Conservation (phyloP, 2,113 vertebrate genomes). For the Hippocampus comes region DNA sequence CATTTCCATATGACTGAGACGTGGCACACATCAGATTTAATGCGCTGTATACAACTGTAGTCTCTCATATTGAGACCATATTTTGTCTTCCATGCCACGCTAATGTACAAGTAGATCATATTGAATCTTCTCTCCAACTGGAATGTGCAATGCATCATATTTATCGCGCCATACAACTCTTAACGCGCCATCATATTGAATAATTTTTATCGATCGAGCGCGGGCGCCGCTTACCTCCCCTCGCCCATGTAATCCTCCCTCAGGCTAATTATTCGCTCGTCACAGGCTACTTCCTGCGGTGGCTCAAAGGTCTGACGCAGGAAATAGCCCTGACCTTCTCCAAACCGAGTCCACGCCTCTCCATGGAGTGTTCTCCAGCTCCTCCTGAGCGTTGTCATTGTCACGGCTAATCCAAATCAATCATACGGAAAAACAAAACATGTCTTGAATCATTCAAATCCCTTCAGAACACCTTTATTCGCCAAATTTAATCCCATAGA, state of each 20-base stretch:
- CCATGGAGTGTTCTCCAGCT: neutral
- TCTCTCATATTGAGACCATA: no score
- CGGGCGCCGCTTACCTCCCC: no score
- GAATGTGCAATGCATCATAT: neutral
- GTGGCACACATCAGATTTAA: no score
- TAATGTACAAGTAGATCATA: no score
- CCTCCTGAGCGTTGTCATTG: neutral
- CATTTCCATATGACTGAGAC: no score
- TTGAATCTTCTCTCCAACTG: neutral
- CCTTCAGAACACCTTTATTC: neutral
- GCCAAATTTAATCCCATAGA: neutral
- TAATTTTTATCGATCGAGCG: no score
- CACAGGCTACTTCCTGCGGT: conserved; percentile 28
- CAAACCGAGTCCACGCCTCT: neutral
- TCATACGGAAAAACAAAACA: conserved; percentile 17
- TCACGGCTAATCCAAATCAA: conserved; percentile 25
- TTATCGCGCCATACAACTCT: neutral
- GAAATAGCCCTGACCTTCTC: conserved; percentile 46
- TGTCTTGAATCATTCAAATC: neutral
- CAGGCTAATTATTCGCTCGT: neutral
- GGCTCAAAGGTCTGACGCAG: conserved; percentile 49
- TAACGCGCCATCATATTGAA: no score
- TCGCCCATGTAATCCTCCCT: conserved; percentile 2
- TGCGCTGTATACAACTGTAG: no score
- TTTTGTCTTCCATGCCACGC: no score